Evolutionary conservation across 92 coral and sea anemone genomes (phyloP).

Genomic region (Desmophyllum pertusum): DNA sequence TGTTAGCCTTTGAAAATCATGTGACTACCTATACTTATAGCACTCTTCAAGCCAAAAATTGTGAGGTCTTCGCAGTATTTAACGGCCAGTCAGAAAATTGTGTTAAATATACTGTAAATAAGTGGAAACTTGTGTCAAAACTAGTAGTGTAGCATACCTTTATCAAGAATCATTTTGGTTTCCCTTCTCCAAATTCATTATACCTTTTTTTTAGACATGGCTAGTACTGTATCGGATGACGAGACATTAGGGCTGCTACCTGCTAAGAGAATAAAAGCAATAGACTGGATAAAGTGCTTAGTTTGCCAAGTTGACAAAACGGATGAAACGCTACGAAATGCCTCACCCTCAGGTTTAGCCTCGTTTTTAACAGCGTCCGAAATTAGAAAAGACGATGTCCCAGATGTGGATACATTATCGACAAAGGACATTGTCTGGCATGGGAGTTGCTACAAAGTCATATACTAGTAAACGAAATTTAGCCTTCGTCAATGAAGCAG

Average conservation of each 20-base stretch:
- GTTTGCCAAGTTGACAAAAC: conserved; percentile 34
- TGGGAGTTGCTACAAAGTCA: conserved; percentile 13
- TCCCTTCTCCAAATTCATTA: background rate
- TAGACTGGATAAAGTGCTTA: conserved; percentile 11
- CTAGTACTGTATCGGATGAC: conserved; percentile 8
- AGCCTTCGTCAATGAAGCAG: background rate
- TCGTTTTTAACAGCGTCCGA: conserved; percentile 13
- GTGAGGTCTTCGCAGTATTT: too few relatives aligned
- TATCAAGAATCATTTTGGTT: too few relatives aligned
- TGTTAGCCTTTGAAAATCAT: too few relatives aligned
- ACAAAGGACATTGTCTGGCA: conserved; percentile 4
- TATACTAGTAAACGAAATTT: conserved; percentile 24
- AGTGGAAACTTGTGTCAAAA: too few relatives aligned
- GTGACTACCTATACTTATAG: too few relatives aligned
- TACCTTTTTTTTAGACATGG: conserved; percentile 18
- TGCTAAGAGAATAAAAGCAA: conserved; percentile 2
- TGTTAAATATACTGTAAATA: too few relatives aligned
- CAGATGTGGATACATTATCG: background rate
- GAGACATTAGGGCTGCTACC: conserved; percentile 16
- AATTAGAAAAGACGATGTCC: background rate
- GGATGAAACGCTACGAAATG: conserved; percentile 26
- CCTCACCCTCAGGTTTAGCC: conserved; percentile 8
- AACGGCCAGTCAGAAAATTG: too few relatives aligned
- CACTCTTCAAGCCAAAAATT: too few relatives aligned
- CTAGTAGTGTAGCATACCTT: too few relatives aligned